Evolutionary conservation across 1,140 invertebrate genomes (phyloP), one percentile per base, ranked within the genome.

Genomic region (Cherax destructor): DNA sequence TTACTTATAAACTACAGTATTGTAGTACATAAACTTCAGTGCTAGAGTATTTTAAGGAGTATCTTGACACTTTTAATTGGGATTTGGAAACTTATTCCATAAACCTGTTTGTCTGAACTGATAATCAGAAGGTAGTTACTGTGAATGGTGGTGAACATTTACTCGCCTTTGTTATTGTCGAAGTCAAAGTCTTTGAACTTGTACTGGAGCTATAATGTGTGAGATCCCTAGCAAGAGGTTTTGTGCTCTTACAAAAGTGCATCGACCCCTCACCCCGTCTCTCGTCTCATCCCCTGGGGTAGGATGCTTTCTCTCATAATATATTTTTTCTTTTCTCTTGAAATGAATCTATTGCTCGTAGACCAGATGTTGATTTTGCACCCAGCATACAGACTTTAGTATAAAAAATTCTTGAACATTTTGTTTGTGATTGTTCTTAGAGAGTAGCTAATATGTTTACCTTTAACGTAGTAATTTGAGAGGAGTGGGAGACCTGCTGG

Each of bases 201-300:
- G 18, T 24, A 47, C 56, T 52, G 24, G 18, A 59, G 41, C 69
- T 41, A 83, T 50, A 81, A 83, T 88, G 86, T 65, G 86, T 72
- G 86, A 80, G 41, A 41, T 80, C 10, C n/a, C 87, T 30, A 56
- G 52, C 41, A 89, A 89, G 65, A 80, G 72, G 30, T 59, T 89
- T 18, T 89, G 87, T 56, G 76, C 86, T 56, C 52, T 7, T 13
- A 56, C 61, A 47, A 49, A 16, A 16, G 11, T 76, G 41, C 24
- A 47, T 72, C 7, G 65, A 49, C 47, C 65, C 47, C 87, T 47
- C 16, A 47, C 79, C 41, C 61, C 87, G 9, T 59, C 79, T 83
- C 4, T 77, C 21, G 24, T 16, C 52, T 77, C 83, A 18, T 74
- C 72, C n/a, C 30, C 30, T 47, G 30, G 79, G 65, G 79, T 83